Evolutionary conservation across 2,113 vertebrate genomes (phyloP), one percentile per base, ranked within the genome.

Genomic region (Stigmatopora argus): DNA sequence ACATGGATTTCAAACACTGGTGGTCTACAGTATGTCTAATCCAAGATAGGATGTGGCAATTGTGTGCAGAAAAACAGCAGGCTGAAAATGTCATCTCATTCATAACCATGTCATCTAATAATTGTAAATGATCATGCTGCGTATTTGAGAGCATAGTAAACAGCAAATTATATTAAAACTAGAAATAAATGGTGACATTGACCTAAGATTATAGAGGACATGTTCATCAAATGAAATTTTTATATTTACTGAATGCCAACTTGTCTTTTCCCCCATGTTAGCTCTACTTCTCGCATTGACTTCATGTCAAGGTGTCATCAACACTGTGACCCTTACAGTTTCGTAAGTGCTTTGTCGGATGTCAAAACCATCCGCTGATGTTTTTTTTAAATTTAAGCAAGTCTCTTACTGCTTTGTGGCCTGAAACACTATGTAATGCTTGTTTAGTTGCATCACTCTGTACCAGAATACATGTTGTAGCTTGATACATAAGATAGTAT

Each of bases 311-410:
- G 49, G 49, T 51, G 49, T 73, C 71, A 62, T 59, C 51, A 62
- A 51, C n/a, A 38, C 62, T 72, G 57, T 64, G 71, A 77, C 73
- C 70, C 67, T 55, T 19, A 23, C 56, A 61, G 72, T 82, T 85
- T 67, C 78, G 14, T 70, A 77, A 83, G 70, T 49, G 38, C 67
- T 65, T 60, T 18, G 51, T 80, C 65, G 74, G 69, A 75, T 78
- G 71, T 84, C 75, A 74, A 48, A 74, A 69, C 77, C 58, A 35
- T 45, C 59, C 41, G 59, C 41, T 21, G 58, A 19, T 19, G 10
- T 60, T 59, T 59, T 38, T 19, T 38, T 58, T 41, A 6, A 46
- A 26, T 34, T 7, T 7, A 18, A 41, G 34, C 57, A 58, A 18
- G 49, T 34, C 26, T 19, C 18, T 65, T 35, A 47, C 56, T 49